A percentile compares a stretch with the other conserved stretches of the same genome.
Conservation (phyloP, 2,113 vertebrate genomes). For the Cavia aperea region DNA sequence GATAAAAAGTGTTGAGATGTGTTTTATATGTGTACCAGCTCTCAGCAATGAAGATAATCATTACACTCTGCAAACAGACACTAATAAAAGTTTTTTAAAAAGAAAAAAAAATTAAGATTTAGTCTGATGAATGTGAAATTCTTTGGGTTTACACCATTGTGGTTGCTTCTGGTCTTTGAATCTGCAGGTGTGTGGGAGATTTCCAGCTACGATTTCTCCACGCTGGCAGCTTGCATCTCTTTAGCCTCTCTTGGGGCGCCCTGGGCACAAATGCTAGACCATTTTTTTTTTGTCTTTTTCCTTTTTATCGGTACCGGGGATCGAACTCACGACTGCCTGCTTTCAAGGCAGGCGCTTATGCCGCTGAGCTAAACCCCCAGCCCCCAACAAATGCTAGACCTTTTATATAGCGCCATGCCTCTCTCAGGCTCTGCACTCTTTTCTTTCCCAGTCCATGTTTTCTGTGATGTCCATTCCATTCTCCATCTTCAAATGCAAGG, state of each 20-base stretch:
- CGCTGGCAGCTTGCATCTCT: not conserved
- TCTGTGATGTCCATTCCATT: not conserved
- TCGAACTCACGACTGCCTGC: no score
- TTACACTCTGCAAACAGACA: no score
- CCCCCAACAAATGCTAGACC: no score
- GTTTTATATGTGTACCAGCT: not conserved
- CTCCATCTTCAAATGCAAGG: not conserved
- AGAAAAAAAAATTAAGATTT: not conserved
- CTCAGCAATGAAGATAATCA: not conserved
- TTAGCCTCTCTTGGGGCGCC: not conserved
- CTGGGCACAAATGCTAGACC: no score
- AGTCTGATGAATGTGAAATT: not conserved
- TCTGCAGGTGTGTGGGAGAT: not conserved
- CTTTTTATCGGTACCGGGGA: no score
- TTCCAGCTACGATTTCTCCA: not conserved
- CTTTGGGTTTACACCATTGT: not conserved
- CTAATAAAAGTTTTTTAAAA: not conserved
- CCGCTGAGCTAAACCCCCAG: no score
- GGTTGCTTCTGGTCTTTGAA: not conserved
- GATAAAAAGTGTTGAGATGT: not conserved
- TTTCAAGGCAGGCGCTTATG: no score
- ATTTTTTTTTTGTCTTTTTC: not conserved
- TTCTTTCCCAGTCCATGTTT: not conserved
- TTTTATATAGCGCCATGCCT: not conserved
- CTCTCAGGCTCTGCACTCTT: not conserved